Evolutionary conservation across 2,888 invertebrate species (phyloP).

Genomic region (Melipona bicolor): DNA sequence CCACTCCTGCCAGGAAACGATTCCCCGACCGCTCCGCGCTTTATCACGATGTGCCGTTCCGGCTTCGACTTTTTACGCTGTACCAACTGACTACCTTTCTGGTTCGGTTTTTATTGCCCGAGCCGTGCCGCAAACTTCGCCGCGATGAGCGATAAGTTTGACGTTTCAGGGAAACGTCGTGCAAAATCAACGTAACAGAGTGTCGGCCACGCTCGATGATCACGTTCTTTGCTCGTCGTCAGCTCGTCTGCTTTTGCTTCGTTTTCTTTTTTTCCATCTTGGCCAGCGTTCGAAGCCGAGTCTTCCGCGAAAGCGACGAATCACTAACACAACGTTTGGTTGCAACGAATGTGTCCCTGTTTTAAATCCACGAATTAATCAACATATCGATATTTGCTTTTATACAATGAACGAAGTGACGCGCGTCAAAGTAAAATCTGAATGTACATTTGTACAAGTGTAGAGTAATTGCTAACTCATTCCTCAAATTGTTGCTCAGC

Average conservation of each 20-base stretch:
- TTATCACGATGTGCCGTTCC: conserved; percentile 69
- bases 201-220: conserved; percentile 28
- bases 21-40: conserved; percentile 61
- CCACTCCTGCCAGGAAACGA: conserved; percentile 66
- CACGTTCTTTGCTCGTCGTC: not conserved
- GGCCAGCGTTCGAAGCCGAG: too few relatives aligned
- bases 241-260: not conserved
- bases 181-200: conserved; percentile 46
- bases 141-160: conserved; percentile 61
- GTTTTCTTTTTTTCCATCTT: not conserved
- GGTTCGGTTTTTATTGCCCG: conserved; percentile 50
- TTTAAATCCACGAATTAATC: too few relatives aligned
- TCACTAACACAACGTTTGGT: too few relatives aligned
- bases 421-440: too few relatives aligned
- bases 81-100: conserved; percentile 43
- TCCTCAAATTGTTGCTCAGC: too few relatives aligned
- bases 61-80: conserved; percentile 53
- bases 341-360: too few relatives aligned
- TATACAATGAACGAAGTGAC: too few relatives aligned
- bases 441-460: too few relatives aligned
- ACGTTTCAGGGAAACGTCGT: conserved; percentile 43
- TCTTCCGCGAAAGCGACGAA: too few relatives aligned
- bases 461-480: too few relatives aligned
- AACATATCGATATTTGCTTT: too few relatives aligned
- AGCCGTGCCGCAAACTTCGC: conserved; percentile 47